Evolutionary conservation across 2,888 invertebrate genomes (phyloP).

Genomic region (Diloba caeruleocephala): DNA sequence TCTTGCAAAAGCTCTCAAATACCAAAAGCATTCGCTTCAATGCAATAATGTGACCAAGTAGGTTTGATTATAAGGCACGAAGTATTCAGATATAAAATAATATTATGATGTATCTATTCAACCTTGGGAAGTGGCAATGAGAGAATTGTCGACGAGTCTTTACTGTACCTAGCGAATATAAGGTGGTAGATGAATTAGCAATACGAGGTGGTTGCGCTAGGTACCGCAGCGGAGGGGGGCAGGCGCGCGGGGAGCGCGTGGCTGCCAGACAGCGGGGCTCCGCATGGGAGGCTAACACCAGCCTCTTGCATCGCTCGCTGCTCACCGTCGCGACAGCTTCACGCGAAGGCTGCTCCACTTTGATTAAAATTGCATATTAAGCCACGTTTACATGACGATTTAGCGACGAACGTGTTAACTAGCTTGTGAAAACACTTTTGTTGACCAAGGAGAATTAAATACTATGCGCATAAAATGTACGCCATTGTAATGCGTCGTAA

Average conservation of each 20-base stretch:
- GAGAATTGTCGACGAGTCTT: conserved; percentile 67
- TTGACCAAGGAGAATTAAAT: conserved; percentile 35
- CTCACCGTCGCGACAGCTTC: conserved; percentile 83
- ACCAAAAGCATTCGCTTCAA: conserved; percentile 32
- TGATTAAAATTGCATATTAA: conserved; percentile 78
- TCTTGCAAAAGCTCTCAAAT: conserved; percentile 42
- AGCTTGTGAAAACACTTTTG: conserved; percentile 52
- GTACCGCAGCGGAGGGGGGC: conserved; percentile 63
- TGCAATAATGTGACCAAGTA: conserved; percentile 40
- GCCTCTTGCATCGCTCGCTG: conserved; percentile 83
- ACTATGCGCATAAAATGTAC: conserved; percentile 30
- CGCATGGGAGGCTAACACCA: conserved; percentile 87
- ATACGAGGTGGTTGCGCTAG: conserved; percentile 80
- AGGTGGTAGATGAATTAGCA: conserved; percentile 78
- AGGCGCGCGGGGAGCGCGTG: conserved; percentile 63
- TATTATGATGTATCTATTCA: conserved; percentile 63
- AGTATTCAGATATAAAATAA: conserved; percentile 55
- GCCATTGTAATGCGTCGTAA: conserved; percentile 17
- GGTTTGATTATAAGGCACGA: conserved; percentile 41
- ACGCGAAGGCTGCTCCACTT: conserved; percentile 85
- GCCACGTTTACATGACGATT: conserved; percentile 59
- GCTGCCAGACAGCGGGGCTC: conserved; percentile 89
- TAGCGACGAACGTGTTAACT: conserved; percentile 56
- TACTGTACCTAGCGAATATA: conserved; percentile 62
- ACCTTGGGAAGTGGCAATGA: conserved; percentile 67